Base-by-base conservation (phyloP, 2,888 invertebrate genomes). In the Dicyrtoma fusca region DNA sequence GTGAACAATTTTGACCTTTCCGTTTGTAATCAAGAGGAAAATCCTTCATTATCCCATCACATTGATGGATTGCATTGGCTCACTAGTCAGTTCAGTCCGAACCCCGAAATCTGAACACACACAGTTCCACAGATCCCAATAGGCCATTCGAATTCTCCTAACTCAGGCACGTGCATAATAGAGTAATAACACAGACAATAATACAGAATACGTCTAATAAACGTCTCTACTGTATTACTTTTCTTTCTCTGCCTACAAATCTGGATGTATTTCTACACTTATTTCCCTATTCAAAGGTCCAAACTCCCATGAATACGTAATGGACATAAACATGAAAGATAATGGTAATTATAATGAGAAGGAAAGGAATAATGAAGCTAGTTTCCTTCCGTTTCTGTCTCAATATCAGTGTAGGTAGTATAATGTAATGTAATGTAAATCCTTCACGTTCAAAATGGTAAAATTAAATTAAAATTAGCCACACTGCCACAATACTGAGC, bases 31-130 rank as follows among this genome's bases (percentile, higher is more conserved):
- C 78, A 75, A 44, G 53, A 73, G 57, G 74, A 72, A 55, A 73
- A 75, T 74, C 77, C 76, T 74, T 76, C 76, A 77, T 78, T 78
- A 78, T 76, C 76, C 74, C 73, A 75, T 75, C 75, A 76, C 74
- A 73, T 73, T 78, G 78, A 78, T 78, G 74, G 78, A 78, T 78
- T 69, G 73, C 70, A 14, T 49, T 61, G 57, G 1, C 34, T n/a
- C n/a, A n/a, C n/a, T n/a, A n/a, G n/a, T n/a, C n/a, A n/a, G n/a
- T n/a, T n/a, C n/a, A n/a, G n/a, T n/a, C n/a, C n/a, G n/a, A n/a
- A n/a, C n/a, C n/a, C n/a, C n/a, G n/a, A n/a, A n/a, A n/a, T n/a
- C n/a, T n/a, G n/a, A n/a, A n/a, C n/a, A n/a, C n/a, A n/a, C n/a
- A n/a, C n/a, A n/a, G n/a, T n/a, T n/a, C n/a, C n/a, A n/a, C n/a